Percentiles rank a stretch among this genome's conserved stretches.
These are phyloP conservation scores for Aplochiton taeniatus DNA, from an alignment of 2,797 vertebrate species.

Conservation along the genomic window DNA sequence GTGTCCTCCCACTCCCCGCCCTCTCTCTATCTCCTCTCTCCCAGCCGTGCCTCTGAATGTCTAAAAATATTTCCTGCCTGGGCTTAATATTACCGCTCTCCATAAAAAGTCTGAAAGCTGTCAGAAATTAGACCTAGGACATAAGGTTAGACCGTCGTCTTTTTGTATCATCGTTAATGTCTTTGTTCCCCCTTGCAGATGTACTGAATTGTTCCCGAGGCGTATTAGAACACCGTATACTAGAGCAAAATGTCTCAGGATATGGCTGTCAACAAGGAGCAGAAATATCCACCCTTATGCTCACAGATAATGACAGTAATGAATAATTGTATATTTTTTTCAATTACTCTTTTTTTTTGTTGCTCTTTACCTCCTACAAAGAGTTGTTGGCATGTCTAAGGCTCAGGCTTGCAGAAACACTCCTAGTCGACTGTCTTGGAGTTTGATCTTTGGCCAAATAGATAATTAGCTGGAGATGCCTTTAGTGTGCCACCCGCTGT, in stretches of 20 bases:
- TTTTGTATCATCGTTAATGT: background rate
- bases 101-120: background rate
- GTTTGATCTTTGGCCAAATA: slow-evolving; percentile 62
- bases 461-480: slow-evolving; percentile 56
- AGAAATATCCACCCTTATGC: background rate
- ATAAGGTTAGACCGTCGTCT: background rate
- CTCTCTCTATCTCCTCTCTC: background rate
- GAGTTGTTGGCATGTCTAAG: slow-evolving; percentile 34
- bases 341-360: slow-evolving; percentile 3
- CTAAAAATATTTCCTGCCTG: background rate
- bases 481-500: slow-evolving; percentile 42
- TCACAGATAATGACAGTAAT: background rate
- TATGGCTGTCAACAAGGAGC: background rate
- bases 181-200: too few species aligned
- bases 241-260: too few species aligned
- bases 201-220: too few species aligned
- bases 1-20: background rate
- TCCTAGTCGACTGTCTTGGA: slow-evolving; percentile 52
- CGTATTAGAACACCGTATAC: too few species aligned
- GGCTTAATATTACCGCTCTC: background rate
- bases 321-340: slow-evolving; percentile 1
- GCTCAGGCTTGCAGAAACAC: slow-evolving; percentile 44
- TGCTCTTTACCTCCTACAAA: slow-evolving; percentile 1
- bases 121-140: background rate
- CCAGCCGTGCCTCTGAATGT: background rate